These are phyloP conservation scores for Campopleginae sp. DNA, from an alignment of 2,888 invertebrate genomes.

Conservation along the genomic window DNA sequence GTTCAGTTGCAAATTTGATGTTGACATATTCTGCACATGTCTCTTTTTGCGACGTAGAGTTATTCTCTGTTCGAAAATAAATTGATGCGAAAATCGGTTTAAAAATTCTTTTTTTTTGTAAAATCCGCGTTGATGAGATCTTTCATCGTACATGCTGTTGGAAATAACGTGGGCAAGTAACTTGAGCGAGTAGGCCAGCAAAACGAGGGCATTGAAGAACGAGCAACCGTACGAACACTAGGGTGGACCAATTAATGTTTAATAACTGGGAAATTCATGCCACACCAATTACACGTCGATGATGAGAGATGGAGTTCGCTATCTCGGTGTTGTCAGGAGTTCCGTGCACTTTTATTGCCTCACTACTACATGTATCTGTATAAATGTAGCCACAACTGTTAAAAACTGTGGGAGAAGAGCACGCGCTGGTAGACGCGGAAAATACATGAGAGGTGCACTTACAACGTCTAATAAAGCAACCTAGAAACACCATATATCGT, in stretches of 20 bases:
- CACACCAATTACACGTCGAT: conserved; percentile 71
- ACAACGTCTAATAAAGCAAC: conserved; percentile 64
- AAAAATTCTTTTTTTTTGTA: not conserved
- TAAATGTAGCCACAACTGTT: conserved; percentile 11
- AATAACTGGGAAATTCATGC: conserved; percentile 71
- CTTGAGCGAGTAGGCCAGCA: conserved; percentile 68
- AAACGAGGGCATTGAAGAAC: conserved; percentile 66
- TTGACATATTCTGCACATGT: too few species aligned
- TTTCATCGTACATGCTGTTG: conserved; percentile 42
- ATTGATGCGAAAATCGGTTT: conserved; percentile 4
- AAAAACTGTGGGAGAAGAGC: conserved; percentile 37
- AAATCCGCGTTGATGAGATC: conserved; percentile 44
- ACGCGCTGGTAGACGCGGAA: conserved; percentile 34
- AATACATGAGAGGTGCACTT: conserved; percentile 57
- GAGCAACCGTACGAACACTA: conserved; percentile 42
- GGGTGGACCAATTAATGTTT: conserved; percentile 73
- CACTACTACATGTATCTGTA: not conserved
- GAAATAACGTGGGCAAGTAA: conserved; percentile 48
- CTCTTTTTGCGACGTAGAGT: not conserved
- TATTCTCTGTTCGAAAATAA: not conserved
- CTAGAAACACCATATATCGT: conserved; percentile 56
- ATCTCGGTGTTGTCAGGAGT: conserved; percentile 52
- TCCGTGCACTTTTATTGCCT: conserved; percentile 29
- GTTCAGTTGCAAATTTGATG: not conserved
- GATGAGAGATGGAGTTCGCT: conserved; percentile 58